Conservation (phyloP, 2,113 vertebrate genomes). For the Conger conger region DNA sequence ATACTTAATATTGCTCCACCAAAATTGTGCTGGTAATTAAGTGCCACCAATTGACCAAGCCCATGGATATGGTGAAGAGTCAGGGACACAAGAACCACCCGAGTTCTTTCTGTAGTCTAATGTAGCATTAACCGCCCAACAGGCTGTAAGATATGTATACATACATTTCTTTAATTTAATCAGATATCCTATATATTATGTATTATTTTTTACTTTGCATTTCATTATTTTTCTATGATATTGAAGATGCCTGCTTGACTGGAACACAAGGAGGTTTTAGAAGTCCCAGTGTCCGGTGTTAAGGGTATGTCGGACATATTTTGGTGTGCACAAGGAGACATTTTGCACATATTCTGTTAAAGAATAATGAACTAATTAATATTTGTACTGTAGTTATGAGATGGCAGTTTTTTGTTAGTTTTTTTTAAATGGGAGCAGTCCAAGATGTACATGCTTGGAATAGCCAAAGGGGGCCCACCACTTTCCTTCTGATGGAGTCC, state of each 20-base stretch:
- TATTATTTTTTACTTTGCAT: conserved; percentile 43
- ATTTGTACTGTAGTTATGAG: neutral
- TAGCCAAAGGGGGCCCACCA: neutral
- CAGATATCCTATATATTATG: conserved; percentile 65
- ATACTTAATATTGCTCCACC: neutral
- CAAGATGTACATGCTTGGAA: neutral
- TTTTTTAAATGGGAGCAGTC: neutral
- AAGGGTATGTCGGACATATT: neutral
- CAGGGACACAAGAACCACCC: conserved; percentile 43
- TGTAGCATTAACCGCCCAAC: conserved; percentile 65
- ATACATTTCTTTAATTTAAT: conserved; percentile 72
- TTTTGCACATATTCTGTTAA: neutral
- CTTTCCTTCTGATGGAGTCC: neutral
- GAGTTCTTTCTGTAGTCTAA: conserved; percentile 51
- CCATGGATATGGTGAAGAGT: neutral
- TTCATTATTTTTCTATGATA: conserved; percentile 70
- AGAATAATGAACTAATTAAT: neutral
- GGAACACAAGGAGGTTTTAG: conserved; percentile 51
- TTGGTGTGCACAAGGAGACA: neutral
- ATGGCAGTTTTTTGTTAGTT: neutral
- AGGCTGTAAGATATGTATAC: conserved; percentile 62
- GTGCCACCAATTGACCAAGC: neutral
- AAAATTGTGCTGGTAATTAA: neutral
- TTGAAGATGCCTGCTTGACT: conserved; percentile 64
- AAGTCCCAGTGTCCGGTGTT: conserved; percentile 18